Evolutionary conservation across 2,797 vertebrate genomes (phyloP).

Genomic region (Gambusia yucatana): DNA sequence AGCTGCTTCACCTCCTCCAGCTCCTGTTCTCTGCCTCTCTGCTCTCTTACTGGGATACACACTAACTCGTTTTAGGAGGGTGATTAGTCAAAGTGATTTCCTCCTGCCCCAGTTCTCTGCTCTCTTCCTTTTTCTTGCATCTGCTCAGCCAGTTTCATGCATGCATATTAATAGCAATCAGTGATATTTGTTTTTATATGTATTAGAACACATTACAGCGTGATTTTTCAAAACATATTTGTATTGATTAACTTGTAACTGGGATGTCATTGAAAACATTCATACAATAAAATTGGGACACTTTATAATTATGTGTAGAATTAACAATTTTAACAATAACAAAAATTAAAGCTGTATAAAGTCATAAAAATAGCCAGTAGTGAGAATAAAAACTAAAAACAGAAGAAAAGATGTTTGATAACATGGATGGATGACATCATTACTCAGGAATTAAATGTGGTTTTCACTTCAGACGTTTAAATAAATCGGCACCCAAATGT

Average conservation of each 20-base stretch:
- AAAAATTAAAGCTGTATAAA: neutral
- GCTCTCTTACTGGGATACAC: conserved; percentile 58
- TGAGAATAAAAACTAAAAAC: neutral
- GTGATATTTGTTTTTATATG: conserved; percentile 17
- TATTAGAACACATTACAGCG: conserved; percentile 12
- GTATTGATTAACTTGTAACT: neutral
- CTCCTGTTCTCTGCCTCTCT: conserved; percentile 26
- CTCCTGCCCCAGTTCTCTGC: conserved; percentile 11
- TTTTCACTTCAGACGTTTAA: neutral
- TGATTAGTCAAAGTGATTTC: conserved; percentile 77
- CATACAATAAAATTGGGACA: neutral
- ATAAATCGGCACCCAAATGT: neutral
- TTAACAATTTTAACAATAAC: neutral
- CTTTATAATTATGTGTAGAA: neutral
- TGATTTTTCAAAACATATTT: neutral
- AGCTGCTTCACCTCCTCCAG: neutral
- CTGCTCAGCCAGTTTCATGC: conserved; percentile 52
- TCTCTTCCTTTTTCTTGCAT: conserved; percentile 32
- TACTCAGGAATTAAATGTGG: neutral
- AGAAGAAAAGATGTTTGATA: neutral
- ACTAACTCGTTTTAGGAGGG: conserved; percentile 57
- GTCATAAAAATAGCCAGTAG: too few species aligned
- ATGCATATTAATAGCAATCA: conserved; percentile 30
- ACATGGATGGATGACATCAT: neutral
- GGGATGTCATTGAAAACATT: neutral